These are phyloP conservation scores for Pollenia labialis DNA, from an alignment of 2,888 invertebrate species.

Conservation along the genomic window DNA sequence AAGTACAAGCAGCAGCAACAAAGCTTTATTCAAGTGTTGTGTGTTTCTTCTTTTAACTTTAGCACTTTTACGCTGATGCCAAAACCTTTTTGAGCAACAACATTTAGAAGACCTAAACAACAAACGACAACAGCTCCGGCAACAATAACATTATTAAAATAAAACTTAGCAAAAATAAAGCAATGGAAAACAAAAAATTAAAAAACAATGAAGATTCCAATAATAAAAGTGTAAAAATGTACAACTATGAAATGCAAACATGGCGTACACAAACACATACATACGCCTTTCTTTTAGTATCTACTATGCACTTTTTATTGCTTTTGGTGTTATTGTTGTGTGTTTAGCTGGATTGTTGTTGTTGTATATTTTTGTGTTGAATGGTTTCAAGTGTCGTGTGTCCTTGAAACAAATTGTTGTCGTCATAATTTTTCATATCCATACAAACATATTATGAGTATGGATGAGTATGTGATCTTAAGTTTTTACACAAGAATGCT, in stretches of 20 bases:
- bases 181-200: conserved; percentile 3
- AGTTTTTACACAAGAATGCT: not conserved
- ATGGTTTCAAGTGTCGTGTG: conserved; percentile 74
- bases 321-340: conserved; percentile 49
- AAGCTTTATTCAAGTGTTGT: conserved; percentile 61
- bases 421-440: conserved; percentile 73
- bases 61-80: conserved; percentile 64
- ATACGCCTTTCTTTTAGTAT: conserved; percentile 17
- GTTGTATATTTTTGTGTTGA: conserved; percentile 38
- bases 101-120: conserved; percentile 47
- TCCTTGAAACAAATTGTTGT: conserved; percentile 75
- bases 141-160: conserved; percentile 63
- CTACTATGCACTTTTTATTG: conserved; percentile 37
- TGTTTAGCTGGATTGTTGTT: not conserved
- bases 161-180: conserved; percentile 42
- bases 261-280: conserved; percentile 57
- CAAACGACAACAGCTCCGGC: conserved; percentile 51
- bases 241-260: conserved; percentile 72
- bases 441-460: conserved; percentile 1
- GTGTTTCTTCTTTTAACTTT: conserved; percentile 65
- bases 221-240: conserved; percentile 70
- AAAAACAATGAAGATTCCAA: conserved; percentile 35
- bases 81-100: conserved; percentile 52
- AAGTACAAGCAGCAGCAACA: conserved; percentile 9
- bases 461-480: not conserved